Percentiles rank a stretch among this genome's conserved stretches.
phyloP scores from a whole-genome alignment of 1,140 invertebrate species.

The Trichogramma pretiosum region DNA sequence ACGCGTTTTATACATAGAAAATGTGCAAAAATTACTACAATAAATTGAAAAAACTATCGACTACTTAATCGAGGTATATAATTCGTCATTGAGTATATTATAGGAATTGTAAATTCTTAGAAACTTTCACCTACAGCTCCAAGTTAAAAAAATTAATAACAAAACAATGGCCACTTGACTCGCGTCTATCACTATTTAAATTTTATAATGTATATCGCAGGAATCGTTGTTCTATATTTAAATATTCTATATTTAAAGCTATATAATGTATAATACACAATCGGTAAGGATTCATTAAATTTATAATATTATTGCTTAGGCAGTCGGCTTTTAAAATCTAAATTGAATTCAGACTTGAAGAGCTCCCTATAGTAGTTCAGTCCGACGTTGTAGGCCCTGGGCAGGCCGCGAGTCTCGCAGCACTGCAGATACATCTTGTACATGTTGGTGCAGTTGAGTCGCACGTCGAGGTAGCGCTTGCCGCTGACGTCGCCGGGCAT shows the following conservation, averaged over 20 bases:
- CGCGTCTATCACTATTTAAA: too few species aligned
- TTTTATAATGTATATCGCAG: too few species aligned
- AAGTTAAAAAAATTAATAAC: too few species aligned
- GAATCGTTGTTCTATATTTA: background rate
- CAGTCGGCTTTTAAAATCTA: conserved; percentile 23
- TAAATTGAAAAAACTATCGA: too few species aligned
- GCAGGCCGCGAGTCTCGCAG: conserved; percentile 21
- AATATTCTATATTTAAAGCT: background rate
- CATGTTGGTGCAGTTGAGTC: conserved; percentile 24
- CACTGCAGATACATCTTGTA: conserved; percentile 26
- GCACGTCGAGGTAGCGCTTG: conserved; percentile 21
- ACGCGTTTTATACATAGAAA: too few species aligned
- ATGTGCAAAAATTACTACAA: too few species aligned
- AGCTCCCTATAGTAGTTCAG: conserved; percentile 30
- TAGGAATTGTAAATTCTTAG: too few species aligned
- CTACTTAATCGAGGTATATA: too few species aligned
- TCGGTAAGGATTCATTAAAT: background rate
- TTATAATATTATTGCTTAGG: background rate
- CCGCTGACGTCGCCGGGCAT: conserved; percentile 16
- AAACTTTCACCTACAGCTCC: too few species aligned
- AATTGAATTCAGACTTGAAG: conserved; percentile 29
- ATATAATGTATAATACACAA: conserved; percentile 2
- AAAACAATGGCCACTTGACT: too few species aligned
- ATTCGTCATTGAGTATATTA: too few species aligned
- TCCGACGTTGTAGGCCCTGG: conserved; percentile 25